Base-by-base conservation (phyloP, 2,797 vertebrate genomes). In the Pangasius larnaudii region DNA sequence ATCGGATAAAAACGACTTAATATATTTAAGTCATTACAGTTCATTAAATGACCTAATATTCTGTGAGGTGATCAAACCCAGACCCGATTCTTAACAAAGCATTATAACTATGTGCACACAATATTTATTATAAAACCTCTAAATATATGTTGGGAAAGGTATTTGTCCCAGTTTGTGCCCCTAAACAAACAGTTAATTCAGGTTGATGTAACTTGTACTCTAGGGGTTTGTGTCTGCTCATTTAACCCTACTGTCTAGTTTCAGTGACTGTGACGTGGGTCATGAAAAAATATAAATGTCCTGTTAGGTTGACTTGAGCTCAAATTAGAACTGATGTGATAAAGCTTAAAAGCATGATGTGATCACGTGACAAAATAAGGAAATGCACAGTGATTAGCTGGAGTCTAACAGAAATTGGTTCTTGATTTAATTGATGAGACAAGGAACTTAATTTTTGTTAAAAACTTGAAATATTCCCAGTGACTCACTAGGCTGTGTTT, bases 121-220 rank as follows among this genome's bases (percentile, higher is more conserved):
- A 16, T 16, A 82, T 46, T 46, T 82, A 46, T 27, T 61, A 1
- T 46, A n/a, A 77, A 69, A 33, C 3, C 0, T 75, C 1, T 49
- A 22, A 49, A 42, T 75, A 27, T 72, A 72, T n/a, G 2, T 42
- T 65, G 39, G 72, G 27, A 30, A 36, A 49, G 4, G 1, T 27
- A 27, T 59, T 59, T 58, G 19, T 30, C 1, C 7, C 4, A 39
- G 53, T 65, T 67, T 22, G 42, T 67, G 61, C 13, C 27, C 4
- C 27, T 77, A 30, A 77, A 75, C 42, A 77, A 49, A 77, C 42
- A 42, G 69, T 72, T 72, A 42, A 27, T 42, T 74, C 36, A 75
- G 42, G 42, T 24, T 65, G 56, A 46, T 85, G 33, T 46, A 85
- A 42, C 51, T 22, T 49, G 27, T 9, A 3, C 56, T 61, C 27